A percentile compares a stretch with the other conserved stretches of the same genome.
Evolutionary conservation across 2,888 invertebrate species (phyloP).

Genomic region (Cactoblastis cactorum): DNA sequence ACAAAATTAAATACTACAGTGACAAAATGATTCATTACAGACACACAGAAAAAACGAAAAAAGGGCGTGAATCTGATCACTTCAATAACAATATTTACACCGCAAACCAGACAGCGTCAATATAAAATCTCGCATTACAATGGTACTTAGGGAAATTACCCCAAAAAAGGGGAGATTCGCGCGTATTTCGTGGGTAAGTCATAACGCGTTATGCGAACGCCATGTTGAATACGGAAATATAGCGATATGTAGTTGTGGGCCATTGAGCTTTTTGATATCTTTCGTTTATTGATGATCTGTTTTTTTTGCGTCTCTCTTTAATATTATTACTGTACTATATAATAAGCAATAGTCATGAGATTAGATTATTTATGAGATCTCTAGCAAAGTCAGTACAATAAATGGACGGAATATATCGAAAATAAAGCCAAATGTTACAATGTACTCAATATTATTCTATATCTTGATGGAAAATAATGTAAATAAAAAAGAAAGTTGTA

Average conservation of each 20-base stretch:
- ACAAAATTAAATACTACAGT: no score
- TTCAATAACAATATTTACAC: neutral
- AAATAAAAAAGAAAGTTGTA: no score
- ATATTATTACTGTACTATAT: neutral
- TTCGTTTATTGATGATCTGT: neutral
- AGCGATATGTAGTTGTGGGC: neutral
- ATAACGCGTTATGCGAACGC: slow-evolving; percentile 3
- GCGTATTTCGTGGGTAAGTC: neutral
- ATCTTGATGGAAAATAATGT: no score
- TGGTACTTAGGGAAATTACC: slow-evolving; percentile 10
- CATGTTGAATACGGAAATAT: neutral
- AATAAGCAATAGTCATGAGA: neutral
- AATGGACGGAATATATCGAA: no score
- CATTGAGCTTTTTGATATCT: neutral
- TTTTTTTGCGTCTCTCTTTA: neutral
- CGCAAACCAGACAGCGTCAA: neutral
- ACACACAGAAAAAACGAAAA: no score
- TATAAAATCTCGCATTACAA: neutral
- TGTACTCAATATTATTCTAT: no score
- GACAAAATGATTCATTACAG: no score
- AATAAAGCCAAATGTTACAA: no score
- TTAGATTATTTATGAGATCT: no score
- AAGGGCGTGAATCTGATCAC: no score
- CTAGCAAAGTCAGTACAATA: no score
- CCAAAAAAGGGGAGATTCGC: neutral